Percentiles rank a stretch among this genome's conserved stretches.
phyloP scores from a whole-genome alignment of 1,140 invertebrate genomes.

The Heliconius melpomene region DNA sequence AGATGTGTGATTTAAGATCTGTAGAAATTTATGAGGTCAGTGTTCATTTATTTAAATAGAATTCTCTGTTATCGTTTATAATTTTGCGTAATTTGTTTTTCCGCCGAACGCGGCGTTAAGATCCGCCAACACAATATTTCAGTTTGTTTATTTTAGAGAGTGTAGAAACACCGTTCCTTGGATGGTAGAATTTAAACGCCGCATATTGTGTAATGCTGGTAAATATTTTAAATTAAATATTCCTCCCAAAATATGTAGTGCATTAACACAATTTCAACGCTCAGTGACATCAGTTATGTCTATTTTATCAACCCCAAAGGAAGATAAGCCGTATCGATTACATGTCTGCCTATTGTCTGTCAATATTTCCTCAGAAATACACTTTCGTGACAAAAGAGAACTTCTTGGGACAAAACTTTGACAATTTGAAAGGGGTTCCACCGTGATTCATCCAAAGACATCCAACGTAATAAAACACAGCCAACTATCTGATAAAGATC shows the following conservation, averaged over 20 bases:
- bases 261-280: not conserved
- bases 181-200: too few relatives aligned
- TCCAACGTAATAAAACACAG: conserved; percentile 22
- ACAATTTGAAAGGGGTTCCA: conserved; percentile 16
- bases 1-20: not conserved
- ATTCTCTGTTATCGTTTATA: too few relatives aligned
- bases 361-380: not conserved
- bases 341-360: not conserved
- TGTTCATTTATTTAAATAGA: not conserved
- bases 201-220: too few relatives aligned
- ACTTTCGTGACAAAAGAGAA: not conserved
- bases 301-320: not conserved
- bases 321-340: not conserved
- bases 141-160: too few relatives aligned
- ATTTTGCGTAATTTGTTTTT: too few relatives aligned
- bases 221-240: too few relatives aligned
- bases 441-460: conserved; percentile 34
- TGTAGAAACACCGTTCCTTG: too few relatives aligned
- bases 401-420: not conserved
- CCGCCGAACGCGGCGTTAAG: too few relatives aligned
- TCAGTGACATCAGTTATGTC: not conserved
- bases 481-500: conserved; percentile 30
- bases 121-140: too few relatives aligned
- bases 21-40: not conserved
- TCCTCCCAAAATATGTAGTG: too few relatives aligned